These are phyloP conservation scores for Macaria liturata DNA, from an alignment of 2,888 invertebrate species.

Conservation along the genomic window DNA sequence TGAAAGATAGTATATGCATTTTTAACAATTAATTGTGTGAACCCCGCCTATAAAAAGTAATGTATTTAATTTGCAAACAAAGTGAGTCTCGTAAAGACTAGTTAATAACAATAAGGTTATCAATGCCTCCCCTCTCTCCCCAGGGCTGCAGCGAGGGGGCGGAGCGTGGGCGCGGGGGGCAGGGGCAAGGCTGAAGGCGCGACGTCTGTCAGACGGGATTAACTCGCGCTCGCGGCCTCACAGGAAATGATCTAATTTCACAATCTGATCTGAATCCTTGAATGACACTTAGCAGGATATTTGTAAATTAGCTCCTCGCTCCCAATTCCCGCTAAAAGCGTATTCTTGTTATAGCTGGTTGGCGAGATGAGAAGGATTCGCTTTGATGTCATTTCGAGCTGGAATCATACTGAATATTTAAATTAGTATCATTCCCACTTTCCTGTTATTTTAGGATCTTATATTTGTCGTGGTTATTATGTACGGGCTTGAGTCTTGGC, in stretches of 20 bases:
- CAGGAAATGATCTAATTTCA: conserved; percentile 32
- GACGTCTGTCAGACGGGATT: conserved; percentile 22
- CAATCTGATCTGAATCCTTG: conserved; percentile 28
- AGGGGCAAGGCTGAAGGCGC: not conserved
- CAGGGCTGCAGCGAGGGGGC: conserved; percentile 9
- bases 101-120: conserved; percentile 8
- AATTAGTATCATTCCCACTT: not conserved
- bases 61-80: too few species aligned
- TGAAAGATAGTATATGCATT: too few species aligned
- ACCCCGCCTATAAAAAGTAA: too few species aligned
- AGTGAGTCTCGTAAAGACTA: not conserved
- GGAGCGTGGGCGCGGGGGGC: conserved; percentile 3
- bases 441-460: not conserved
- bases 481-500: not conserved
- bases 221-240: conserved; percentile 25
- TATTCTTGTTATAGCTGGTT: conserved; percentile 11
- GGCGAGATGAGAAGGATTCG: conserved; percentile 5
- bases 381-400: not conserved
- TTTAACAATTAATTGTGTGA: too few species aligned
- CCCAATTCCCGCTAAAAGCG: conserved; percentile 11
- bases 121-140: not conserved
- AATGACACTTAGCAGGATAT: conserved; percentile 33
- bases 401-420: not conserved
- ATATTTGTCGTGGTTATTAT: not conserved
- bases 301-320: conserved; percentile 25